Conservation (phyloP, 2,113 vertebrate species). For the Cercopithecus mona region DNA sequence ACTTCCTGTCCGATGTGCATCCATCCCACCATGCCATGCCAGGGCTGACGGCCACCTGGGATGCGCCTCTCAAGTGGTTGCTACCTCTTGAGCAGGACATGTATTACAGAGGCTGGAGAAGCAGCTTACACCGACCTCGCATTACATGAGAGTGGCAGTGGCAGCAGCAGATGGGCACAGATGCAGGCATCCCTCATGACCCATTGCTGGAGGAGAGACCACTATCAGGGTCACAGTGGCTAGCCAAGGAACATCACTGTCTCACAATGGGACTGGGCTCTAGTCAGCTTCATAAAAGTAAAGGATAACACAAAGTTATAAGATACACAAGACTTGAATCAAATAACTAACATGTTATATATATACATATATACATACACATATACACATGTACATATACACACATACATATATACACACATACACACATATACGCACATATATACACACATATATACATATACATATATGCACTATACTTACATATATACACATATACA, state of each 20-base stretch:
- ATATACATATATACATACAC: background rate
- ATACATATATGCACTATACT: too few relatives aligned
- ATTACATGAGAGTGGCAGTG: background rate
- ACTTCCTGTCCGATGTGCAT: background rate
- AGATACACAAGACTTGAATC: background rate
- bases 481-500: too few relatives aligned
- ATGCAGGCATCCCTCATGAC: background rate
- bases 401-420: too few relatives aligned
- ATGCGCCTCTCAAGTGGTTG: background rate
- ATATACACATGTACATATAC: too few relatives aligned
- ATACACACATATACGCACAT: too few relatives aligned
- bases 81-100: background rate
- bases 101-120: background rate
- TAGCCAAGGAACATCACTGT: background rate
- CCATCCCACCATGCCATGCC: background rate
- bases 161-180: background rate
- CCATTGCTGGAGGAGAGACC: background rate
- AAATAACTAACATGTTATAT: background rate
- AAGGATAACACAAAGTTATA: background rate
- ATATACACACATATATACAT: too few relatives aligned
- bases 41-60: background rate
- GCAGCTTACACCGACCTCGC: background rate
- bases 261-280: background rate
- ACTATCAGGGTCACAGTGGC: background rate
- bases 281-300: background rate